Conservation (phyloP, 1,140 invertebrate species). For the Charaxes varanes region DNA sequence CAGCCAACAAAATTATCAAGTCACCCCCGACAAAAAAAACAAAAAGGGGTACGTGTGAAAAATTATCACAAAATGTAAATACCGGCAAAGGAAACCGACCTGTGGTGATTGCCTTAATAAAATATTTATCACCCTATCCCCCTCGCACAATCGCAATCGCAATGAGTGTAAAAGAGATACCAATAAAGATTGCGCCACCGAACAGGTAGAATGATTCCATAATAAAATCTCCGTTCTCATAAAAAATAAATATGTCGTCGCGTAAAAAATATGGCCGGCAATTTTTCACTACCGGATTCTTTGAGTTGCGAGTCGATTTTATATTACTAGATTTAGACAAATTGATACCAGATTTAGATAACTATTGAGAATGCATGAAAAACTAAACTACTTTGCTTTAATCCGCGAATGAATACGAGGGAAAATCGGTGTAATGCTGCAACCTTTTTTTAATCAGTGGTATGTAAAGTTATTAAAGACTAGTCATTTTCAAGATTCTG, state of each 20-base stretch:
- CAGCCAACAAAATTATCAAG: slow-evolving; percentile 7
- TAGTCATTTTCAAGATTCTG: no score
- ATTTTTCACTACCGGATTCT: slow-evolving; percentile 21
- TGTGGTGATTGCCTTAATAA: slow-evolving; percentile 9
- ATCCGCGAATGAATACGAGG: no score
- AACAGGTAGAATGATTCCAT: slow-evolving; percentile 26
- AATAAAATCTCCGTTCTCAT: slow-evolving; percentile 32
- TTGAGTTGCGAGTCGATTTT: no score
- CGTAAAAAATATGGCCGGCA: slow-evolving; percentile 16
- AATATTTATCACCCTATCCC: slow-evolving; percentile 11
- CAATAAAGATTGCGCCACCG: slow-evolving; percentile 7
- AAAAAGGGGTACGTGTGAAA: slow-evolving; percentile 25
- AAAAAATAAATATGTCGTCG: slow-evolving; percentile 26
- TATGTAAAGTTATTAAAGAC: no score
- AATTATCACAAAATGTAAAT: slow-evolving; percentile 31
- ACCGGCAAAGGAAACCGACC: slow-evolving; percentile 6
- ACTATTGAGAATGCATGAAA: no score
- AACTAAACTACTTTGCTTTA: no score
- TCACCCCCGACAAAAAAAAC: slow-evolving; percentile 24
- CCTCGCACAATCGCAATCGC: slow-evolving; percentile 10
- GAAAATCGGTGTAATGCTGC: no score
- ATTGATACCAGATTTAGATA: no score
- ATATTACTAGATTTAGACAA: no score
- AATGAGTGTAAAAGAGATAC: slow-evolving; percentile 14
- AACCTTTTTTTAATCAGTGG: no score